A percentile compares a stretch with the other conserved stretches of the same genome.
Evolutionary conservation across 2,888 invertebrate species (phyloP).

Genomic region (Oithona nana): DNA sequence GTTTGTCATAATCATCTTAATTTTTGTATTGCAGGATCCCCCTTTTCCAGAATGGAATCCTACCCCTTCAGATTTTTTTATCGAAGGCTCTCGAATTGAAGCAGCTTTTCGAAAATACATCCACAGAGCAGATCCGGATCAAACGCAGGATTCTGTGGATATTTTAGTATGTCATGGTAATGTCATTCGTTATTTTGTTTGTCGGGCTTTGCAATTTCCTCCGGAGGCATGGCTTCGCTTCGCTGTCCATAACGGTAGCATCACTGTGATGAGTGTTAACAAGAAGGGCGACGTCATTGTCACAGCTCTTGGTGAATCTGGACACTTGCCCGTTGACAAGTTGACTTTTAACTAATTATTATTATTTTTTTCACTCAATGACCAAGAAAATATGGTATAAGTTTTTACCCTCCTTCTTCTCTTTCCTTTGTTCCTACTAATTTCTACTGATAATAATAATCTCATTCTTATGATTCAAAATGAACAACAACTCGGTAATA

Average conservation of each 20-base stretch:
- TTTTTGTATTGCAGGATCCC: too few species aligned
- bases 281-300: conserved; percentile 71
- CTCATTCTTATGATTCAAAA: too few species aligned
- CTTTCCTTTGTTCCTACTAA: too few species aligned
- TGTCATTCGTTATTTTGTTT: conserved; percentile 44
- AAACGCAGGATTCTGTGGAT: conserved; percentile 49
- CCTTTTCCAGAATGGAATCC: conserved; percentile 10
- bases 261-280: conserved; percentile 71
- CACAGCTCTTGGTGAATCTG: conserved; percentile 62
- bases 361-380: too few species aligned
- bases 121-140: conserved; percentile 61
- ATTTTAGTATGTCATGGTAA: conserved; percentile 92
- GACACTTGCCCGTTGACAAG: conserved; percentile 60
- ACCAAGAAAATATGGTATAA: too few species aligned
- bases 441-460: too few species aligned
- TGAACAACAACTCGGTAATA: too few species aligned
- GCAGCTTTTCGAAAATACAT: conserved; percentile 85
- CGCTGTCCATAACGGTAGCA: conserved; percentile 72
- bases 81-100: conserved; percentile 83
- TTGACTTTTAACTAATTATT: conserved; percentile 30
- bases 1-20: too few species aligned
- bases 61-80: conserved; percentile 45
- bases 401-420: too few species aligned
- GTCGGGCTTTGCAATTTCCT: conserved; percentile 76
- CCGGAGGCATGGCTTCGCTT: conserved; percentile 92